Conservation (phyloP, 2,113 vertebrate genomes). For the Sylvietta virens region DNA sequence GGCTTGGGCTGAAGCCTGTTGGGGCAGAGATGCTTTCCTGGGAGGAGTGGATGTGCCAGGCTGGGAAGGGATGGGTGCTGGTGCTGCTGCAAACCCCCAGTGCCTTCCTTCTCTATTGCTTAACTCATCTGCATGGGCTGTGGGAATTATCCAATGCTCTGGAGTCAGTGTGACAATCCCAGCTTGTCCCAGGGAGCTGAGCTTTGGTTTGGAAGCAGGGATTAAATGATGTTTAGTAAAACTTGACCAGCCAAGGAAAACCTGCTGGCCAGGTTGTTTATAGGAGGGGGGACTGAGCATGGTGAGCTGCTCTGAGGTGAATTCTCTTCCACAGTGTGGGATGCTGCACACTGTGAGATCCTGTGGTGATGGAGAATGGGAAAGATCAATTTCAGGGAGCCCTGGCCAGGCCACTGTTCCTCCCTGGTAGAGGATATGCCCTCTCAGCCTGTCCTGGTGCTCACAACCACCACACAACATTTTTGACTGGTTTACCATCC, state of each 20-base stretch:
- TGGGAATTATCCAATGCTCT: not conserved
- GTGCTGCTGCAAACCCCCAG: not conserved
- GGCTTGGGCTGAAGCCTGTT: not conserved
- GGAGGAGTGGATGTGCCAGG: not conserved
- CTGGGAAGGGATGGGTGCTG: not conserved
- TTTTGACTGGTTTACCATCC: not conserved
- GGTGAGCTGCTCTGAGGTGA: not conserved
- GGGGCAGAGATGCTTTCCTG: not conserved
- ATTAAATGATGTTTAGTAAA: not conserved
- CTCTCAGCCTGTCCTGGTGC: not conserved
- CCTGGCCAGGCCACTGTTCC: not conserved
- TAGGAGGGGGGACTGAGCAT: not conserved
- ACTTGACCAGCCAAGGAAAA: not conserved
- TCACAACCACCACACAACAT: not conserved
- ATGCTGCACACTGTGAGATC: not conserved
- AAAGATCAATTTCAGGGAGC: not conserved
- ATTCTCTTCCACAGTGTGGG: not conserved
- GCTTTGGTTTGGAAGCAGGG: not conserved
- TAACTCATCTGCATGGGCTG: fast-evolving
- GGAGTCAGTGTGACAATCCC: not conserved
- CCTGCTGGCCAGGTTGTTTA: not conserved
- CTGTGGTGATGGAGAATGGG: not conserved
- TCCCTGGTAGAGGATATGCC: not conserved
- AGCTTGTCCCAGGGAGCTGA: not conserved
- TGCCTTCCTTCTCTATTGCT: fast-evolving